Evolutionary conservation across 1,140 invertebrate genomes (phyloP), one percentile per base, ranked within the genome.

Genomic region (Drosophila punjabiensis): DNA sequence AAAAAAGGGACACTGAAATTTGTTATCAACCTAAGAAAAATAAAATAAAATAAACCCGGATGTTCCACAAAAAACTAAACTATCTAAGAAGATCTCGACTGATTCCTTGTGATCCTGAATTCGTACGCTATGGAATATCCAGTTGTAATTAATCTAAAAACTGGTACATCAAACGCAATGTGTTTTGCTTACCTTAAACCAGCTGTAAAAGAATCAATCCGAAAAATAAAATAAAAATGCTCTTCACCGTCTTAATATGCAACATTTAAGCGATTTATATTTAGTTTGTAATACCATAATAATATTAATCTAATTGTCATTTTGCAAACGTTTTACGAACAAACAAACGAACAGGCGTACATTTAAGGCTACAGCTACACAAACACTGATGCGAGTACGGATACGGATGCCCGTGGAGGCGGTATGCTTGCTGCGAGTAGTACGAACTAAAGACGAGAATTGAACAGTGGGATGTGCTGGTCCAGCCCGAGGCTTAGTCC

Each of bases 221-320:
- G n/a, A 5, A 9, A 4, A 11, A 4, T 16, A 16, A 10, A 43
- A 52, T 69, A 30, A n/a, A 71, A 74, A 59, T 8, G 9, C 33
- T 11, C 16, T 39, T 4, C 16, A 35, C 18, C 0, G 8, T 61
- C 14, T 14, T 82, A 39, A 71, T 85, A 76, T 85, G 85, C 85
- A 89, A 85, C 85, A 89, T 90, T 62, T 90, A 90, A 76, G 60
- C 67, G 47, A 82, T 71, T 76, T 79, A 82, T 89, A 90, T 85
- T 79, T 88, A 73, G 67, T 76, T 85, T 85, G 68, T 89, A 89
- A 89, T 89, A 89, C 85, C 85, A 74, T 89, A 79, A 75, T 90
- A 79, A 78, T 73, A 89, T 88, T 62, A 88, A 70, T 65, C 86
- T 89, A 89, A 89, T 89, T 89, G 85, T 89, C 85, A 89, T 89